Percentiles rank a stretch among this genome's conserved stretches.
Evolutionary conservation across 2,113 vertebrate genomes (phyloP).

Genomic region (Suricata suricatta): DNA sequence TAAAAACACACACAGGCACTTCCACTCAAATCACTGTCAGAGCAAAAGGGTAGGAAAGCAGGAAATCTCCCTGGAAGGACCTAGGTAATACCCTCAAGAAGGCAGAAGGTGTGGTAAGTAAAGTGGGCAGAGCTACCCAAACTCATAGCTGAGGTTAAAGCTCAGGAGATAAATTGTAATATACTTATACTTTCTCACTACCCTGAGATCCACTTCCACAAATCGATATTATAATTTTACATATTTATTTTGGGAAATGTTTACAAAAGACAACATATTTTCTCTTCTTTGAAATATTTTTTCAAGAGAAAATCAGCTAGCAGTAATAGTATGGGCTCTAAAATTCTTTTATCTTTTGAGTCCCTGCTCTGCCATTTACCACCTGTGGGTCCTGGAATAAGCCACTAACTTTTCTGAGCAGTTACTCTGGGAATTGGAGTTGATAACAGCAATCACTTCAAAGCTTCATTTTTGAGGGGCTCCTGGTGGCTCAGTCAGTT

Average conservation of each 20-base stretch:
- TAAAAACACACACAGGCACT: background rate
- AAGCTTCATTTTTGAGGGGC: background rate
- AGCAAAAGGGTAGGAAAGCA: background rate
- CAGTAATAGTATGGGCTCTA: background rate
- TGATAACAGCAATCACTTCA: background rate
- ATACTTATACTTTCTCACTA: background rate
- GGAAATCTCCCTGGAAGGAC: background rate
- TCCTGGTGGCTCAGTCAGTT: no score
- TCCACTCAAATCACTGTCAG: background rate
- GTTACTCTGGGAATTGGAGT: background rate
- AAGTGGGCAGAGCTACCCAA: accelerated
- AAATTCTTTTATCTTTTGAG: conserved; percentile 5
- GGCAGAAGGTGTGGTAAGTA: accelerated
- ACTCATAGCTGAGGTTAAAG: background rate
- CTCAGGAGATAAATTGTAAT: background rate
- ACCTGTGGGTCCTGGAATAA: background rate
- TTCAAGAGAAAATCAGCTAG: background rate
- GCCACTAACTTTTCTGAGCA: background rate
- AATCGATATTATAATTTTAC: background rate
- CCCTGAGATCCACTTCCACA: background rate
- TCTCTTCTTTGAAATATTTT: background rate
- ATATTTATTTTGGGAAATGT: background rate
- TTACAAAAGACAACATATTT: background rate
- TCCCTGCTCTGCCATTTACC: background rate
- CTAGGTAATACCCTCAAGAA: background rate